Base-by-base conservation (phyloP, 1,140 invertebrate species). In the Mya arenaria region DNA sequence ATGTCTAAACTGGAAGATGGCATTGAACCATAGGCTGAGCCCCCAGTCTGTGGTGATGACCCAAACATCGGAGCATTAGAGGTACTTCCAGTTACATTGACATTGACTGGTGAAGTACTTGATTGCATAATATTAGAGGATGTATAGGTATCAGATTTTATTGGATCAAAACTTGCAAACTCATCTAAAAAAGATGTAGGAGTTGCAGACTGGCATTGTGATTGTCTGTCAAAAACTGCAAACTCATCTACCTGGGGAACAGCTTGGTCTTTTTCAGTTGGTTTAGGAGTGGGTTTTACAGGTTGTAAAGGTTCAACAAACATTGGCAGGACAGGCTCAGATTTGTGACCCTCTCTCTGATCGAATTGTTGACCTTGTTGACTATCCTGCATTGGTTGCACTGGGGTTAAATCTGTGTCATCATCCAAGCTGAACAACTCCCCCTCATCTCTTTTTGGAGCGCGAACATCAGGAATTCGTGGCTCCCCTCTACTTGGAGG, bases 81-180 rank as follows among this genome's bases (percentile, higher is more conserved):
- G 13, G n/a, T 48, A n/a, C 44, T 48, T 48, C 44, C 44, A n/a
- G 13, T 48, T 62, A 30, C 25, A 62, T 62, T 34, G n/a, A 34
- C 5, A 5, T 62, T 28, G 32, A 62, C 19, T 17, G 32, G 60
- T 19, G 60, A 30, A 23, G 60, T 2, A 28, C 28, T 62, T 52
- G 10, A 52, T 52, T 52, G 48, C 48, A 52, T 23, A 3, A 23
- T 17, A 1, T 3, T 17, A n/a, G 48, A 52, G 25, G 48, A 52
- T 52, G n/a, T 69, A 19, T 28, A 69, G 34, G 32, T 28, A 23
- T 63, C 74, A 48, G 60, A 52, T 62, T 80, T 69, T 55, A 80
- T 80, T 39, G 77, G 77, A 71, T 80, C 77, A 80, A 80, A 80
- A 32, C 77, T 71, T 3, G 65, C 63, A 71, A 80, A 80, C 10